Percentiles rank a stretch among this genome's conserved stretches.
These are phyloP conservation scores for Andrena cerasifolii DNA, from an alignment of 1,140 invertebrate species.

Conservation along the genomic window DNA sequence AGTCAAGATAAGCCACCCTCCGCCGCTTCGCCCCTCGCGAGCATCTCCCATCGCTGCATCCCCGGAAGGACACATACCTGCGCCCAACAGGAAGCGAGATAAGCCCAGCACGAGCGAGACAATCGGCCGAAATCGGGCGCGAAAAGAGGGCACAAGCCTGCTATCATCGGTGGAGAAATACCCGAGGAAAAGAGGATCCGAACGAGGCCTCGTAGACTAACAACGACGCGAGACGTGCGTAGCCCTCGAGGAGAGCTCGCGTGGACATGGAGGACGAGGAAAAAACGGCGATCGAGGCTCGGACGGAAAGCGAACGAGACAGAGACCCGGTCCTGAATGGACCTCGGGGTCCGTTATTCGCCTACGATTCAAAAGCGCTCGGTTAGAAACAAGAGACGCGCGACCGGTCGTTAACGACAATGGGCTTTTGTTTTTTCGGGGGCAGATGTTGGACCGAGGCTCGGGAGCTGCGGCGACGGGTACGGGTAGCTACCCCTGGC, in stretches of 20 bases:
- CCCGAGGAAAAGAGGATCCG: too few relatives aligned
- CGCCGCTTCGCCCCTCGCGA: too few relatives aligned
- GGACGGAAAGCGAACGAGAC: conserved; percentile 53
- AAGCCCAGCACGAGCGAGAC: too few relatives aligned
- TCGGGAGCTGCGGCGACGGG: conserved; percentile 48
- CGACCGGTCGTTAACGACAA: conserved; percentile 83
- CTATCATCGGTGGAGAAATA: too few relatives aligned
- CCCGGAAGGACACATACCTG: conserved; percentile 55
- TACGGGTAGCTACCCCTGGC: conserved; percentile 40
- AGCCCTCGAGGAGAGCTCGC: not conserved
- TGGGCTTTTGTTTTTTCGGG: conserved; percentile 83
- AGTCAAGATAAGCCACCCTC: too few relatives aligned
- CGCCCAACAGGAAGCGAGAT: conserved; percentile 62
- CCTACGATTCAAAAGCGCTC: conserved; percentile 83
- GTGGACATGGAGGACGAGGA: too few relatives aligned
- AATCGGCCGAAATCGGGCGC: too few relatives aligned
- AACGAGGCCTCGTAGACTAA: too few relatives aligned
- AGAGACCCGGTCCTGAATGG: conserved; percentile 61
- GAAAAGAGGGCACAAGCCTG: too few relatives aligned
- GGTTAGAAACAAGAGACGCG: conserved; percentile 83
- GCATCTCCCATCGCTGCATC: conserved; percentile 50
- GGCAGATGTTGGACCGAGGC: conserved; percentile 81
- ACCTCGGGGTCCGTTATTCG: conserved; percentile 80
- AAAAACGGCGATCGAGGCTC: conserved; percentile 27
- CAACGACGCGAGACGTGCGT: too few relatives aligned